A percentile compares a stretch with the other conserved stretches of the same genome.
Evolutionary conservation across 2,888 invertebrate genomes (phyloP).

Genomic region (Clanis bilineata): DNA sequence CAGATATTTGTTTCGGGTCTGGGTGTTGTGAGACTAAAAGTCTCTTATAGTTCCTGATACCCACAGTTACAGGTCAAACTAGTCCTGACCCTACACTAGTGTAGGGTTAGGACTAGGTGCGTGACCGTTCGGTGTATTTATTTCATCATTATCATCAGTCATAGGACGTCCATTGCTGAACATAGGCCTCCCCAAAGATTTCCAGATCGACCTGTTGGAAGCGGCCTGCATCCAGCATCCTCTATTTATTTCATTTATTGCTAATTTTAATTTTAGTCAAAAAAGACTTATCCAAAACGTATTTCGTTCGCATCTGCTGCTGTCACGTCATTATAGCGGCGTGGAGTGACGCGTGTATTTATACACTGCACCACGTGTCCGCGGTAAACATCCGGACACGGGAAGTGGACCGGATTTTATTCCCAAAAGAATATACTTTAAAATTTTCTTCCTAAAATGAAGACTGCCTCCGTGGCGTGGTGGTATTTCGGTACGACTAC

Average conservation of each 20-base stretch:
- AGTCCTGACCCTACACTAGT: no score
- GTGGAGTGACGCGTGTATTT: slow-evolving; percentile 40
- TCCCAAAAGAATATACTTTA: not conserved
- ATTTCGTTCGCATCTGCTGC: not conserved
- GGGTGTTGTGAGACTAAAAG: no score
- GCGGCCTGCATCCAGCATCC: no score
- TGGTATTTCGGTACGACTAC: not conserved
- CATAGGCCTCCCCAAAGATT: no score
- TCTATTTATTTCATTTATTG: not conserved
- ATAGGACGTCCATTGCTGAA: no score
- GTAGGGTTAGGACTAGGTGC: no score
- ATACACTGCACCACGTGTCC: slow-evolving; percentile 51
- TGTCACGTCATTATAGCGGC: slow-evolving; percentile 35
- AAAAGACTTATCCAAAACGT: not conserved
- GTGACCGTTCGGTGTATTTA: no score
- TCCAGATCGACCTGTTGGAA: no score
- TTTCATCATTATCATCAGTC: no score
- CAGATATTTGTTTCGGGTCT: no score
- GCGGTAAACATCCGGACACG: slow-evolving; percentile 67
- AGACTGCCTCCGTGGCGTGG: not conserved
- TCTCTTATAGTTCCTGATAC: no score
- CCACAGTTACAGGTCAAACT: no score
- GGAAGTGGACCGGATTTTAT: slow-evolving; percentile 28
- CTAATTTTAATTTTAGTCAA: not conserved
- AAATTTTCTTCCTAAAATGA: not conserved